phyloP scores from a whole-genome alignment of 2,113 vertebrate genomes.

The Thinocorus orbignyianus region DNA sequence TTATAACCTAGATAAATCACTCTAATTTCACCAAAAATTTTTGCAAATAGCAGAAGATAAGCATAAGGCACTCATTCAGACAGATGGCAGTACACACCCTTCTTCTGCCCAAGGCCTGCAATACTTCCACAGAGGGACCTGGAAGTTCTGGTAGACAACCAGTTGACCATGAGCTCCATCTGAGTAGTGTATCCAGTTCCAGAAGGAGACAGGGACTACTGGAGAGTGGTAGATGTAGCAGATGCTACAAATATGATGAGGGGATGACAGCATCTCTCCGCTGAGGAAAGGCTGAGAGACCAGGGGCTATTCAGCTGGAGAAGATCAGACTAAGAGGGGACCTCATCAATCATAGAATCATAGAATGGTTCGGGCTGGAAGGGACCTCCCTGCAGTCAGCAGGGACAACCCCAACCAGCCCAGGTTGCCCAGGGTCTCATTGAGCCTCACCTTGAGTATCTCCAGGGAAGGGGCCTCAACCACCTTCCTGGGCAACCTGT shows the following conservation, averaged over 20 bases:
- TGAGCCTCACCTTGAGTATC: too few relatives aligned
- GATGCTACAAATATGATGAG: background rate
- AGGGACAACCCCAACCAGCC: too few relatives aligned
- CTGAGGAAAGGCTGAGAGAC: background rate
- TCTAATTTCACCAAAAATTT: background rate
- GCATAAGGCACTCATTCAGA: accelerated
- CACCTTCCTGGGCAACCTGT: too few relatives aligned
- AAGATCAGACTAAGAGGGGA: background rate
- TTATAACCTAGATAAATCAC: accelerated
- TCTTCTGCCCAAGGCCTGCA: too few relatives aligned
- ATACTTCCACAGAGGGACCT: background rate
- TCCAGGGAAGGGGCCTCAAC: too few relatives aligned
- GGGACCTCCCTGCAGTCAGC: too few relatives aligned
- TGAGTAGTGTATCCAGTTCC: background rate
- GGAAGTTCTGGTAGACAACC: background rate
- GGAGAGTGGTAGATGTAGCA: background rate
- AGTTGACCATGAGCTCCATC: background rate
- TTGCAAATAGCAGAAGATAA: accelerated
- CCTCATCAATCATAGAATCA: background rate
- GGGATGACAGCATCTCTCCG: background rate
- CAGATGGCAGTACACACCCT: accelerated
- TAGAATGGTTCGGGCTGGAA: too few relatives aligned
- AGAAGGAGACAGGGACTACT: background rate
- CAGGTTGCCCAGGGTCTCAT: too few relatives aligned
- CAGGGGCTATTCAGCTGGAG: background rate